Base-by-base conservation (phyloP, 2,888 invertebrate genomes). In the Helleia helle region DNA sequence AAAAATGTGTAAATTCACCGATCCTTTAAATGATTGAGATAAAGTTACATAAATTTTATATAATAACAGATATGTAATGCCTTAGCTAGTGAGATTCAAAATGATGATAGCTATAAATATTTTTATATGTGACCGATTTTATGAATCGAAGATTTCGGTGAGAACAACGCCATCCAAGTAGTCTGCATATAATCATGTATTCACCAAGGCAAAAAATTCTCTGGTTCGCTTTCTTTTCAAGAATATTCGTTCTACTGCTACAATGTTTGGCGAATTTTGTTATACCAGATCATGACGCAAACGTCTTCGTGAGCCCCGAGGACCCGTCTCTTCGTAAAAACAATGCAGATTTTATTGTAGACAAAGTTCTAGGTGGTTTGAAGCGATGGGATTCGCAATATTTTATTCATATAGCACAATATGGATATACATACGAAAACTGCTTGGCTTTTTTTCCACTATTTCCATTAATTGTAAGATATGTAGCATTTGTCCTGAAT, bases 341-440 rank as follows among this genome's bases (percentile, higher is more conserved):
- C 4, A 58, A 65, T 39, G 80, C 74, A 34, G 92, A 93, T 58
- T 58, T 70, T 18, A 44, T 86, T 1, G 65, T 91, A 4, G 69
- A 87, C 37, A 72, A 86, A 48, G 49, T 92, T 8, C 79, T 97
- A 24, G 90, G 90, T 30, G 99, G 99, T 24, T 87, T 98, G 45
- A 86, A 91, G 39, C 88, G 95, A 67, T 99, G 99, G 99, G 99
- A 99, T 80, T 94, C 93, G 8, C 93, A 97, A 56, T 96, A 99
- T 75, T 98, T 95, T 69, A 85, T 97, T 47, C 97, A 98, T 62
- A 93, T 99, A 48, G 93, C 97, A 3, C 91, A 93, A 58, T 90
- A 94, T 80, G 96, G 98, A 14, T 99, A 99, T 63, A 93, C 93
- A 0, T 96, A 94, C 61, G 98, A 99, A 74, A 95, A 95, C 59